Evolutionary conservation across 1,140 invertebrate species (phyloP).

Genomic region (Cheumatopsyche charites): DNA sequence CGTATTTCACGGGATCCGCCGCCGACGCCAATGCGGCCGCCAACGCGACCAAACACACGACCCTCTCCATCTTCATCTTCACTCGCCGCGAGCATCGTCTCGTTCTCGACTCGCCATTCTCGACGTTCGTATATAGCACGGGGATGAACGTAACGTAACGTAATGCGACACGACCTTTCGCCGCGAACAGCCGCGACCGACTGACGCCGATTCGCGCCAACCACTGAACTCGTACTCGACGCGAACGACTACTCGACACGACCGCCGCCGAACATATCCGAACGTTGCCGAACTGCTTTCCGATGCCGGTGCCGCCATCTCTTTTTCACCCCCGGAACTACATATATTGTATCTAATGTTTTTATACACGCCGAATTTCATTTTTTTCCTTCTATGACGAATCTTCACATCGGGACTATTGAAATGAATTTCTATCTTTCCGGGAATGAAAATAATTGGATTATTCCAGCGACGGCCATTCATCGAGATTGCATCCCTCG

Average conservation of each 20-base stretch:
- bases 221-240: not conserved
- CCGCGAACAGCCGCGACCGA: not conserved
- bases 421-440: too few species aligned
- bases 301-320: too few species aligned
- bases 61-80: not conserved
- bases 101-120: not conserved
- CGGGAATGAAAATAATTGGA: slow-evolving; percentile 12
- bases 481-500: not conserved
- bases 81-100: not conserved
- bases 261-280: not conserved
- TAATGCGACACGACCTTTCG: not conserved
- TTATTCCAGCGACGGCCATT: slow-evolving; percentile 6
- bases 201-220: not conserved
- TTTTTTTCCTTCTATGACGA: too few species aligned
- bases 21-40: slow-evolving; percentile 61
- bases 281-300: not conserved
- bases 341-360: too few species aligned
- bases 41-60: slow-evolving; percentile 51
- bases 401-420: too few species aligned
- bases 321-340: too few species aligned
- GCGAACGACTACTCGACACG: not conserved
- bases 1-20: slow-evolving; percentile 67
- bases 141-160: too few species aligned
- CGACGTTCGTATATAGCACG: not conserved
- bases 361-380: too few species aligned